Evolutionary conservation across 2,888 invertebrate genomes (phyloP).

Genomic region (Lycocerus yunnanus): DNA sequence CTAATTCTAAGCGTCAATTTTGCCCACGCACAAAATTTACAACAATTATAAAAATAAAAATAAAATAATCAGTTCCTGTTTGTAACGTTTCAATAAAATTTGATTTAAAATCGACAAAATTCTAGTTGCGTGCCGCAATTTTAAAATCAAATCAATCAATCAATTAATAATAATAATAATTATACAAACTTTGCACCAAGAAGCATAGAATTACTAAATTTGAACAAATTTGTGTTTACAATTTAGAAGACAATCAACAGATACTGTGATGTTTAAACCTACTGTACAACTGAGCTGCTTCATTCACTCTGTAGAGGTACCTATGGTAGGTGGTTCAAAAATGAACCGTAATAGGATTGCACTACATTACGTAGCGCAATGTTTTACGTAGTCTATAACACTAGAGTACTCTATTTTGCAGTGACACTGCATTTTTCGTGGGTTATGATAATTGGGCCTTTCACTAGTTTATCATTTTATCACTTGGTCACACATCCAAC

Average conservation of each 20-base stretch:
- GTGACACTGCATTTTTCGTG: constrained; percentile 3
- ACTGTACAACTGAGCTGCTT: constrained; percentile 53
- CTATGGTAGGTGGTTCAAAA: constrained; percentile 53
- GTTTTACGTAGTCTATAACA: constrained; percentile 23
- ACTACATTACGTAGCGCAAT: constrained; percentile 45
- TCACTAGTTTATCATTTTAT: constrained; percentile 5
- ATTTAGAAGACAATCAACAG: constrained; percentile 32
- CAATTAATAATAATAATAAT: background rate
- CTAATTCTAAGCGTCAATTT: background rate
- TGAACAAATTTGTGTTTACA: constrained; percentile 26
- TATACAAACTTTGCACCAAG: constrained; percentile 17
- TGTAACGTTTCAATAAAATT: background rate
- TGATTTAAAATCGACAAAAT: background rate
- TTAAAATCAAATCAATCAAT: background rate
- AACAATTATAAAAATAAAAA: background rate
- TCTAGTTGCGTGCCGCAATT: background rate
- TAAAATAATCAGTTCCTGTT: background rate
- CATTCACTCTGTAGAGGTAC: constrained; percentile 54
- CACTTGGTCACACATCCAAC: constrained; percentile 29
- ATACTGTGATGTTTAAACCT: constrained; percentile 40
- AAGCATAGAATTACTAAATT: constrained; percentile 21
- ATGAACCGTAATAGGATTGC: constrained; percentile 49
- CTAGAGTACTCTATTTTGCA: constrained; percentile 13
- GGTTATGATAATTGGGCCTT: background rate
- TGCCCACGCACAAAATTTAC: background rate